Evolutionary conservation across 2,888 invertebrate genomes (phyloP).

Genomic region (Myathropa florea): DNA sequence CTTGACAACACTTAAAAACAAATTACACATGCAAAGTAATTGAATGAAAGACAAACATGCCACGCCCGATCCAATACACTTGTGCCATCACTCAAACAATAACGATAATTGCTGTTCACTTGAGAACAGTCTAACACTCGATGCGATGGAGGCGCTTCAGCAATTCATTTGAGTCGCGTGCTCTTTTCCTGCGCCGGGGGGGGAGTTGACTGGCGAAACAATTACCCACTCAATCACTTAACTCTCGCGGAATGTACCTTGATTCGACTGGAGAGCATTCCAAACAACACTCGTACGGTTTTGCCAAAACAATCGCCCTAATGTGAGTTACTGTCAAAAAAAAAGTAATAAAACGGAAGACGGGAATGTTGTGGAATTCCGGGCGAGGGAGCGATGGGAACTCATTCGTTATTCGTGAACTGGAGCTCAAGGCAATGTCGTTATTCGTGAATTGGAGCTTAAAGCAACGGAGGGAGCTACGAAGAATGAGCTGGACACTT

Average conservation of each 20-base stretch:
- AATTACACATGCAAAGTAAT: neutral
- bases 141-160: neutral
- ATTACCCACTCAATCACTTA: conserved; percentile 41
- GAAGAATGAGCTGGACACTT: no score
- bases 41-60: neutral
- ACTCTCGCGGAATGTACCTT: conserved; percentile 15
- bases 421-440: no score
- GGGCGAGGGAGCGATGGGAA: neutral
- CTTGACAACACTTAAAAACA: neutral
- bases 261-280: neutral
- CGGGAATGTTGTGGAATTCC: neutral
- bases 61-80: conserved; percentile 1
- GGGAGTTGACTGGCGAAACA: neutral
- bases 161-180: conserved; percentile 4
- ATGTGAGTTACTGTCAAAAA: neutral
- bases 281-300: neutral
- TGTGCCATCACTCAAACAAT: conserved; percentile 24
- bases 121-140: conserved; percentile 31
- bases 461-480: no score
- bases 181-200: neutral
- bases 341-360: neutral
- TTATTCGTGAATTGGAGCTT: no score
- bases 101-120: conserved; percentile 25
- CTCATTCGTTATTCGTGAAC: neutral
- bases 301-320: neutral